Evolutionary conservation across 37 sponge, comb jelly and placozoan genomes (phyloP).

Genomic region (Chondrilla cf. caribensis): DNA sequence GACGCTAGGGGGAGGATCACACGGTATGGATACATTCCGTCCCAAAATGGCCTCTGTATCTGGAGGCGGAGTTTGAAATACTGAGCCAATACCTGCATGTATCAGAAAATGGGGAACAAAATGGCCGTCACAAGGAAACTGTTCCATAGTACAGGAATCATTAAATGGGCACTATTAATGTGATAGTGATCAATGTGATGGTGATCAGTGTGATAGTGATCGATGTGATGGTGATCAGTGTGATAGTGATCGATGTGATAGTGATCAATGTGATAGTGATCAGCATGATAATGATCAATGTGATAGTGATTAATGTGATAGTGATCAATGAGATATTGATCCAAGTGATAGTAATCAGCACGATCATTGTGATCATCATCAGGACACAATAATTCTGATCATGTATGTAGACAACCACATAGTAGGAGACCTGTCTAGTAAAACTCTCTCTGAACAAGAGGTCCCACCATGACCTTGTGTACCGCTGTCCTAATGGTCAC

Average conservation of each 20-base stretch:
- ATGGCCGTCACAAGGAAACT: too few species aligned
- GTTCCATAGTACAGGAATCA: too few species aligned
- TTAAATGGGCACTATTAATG: too few species aligned
- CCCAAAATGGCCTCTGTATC: constrained; percentile 44
- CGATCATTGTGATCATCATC: too few species aligned
- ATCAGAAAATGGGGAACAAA: neutral
- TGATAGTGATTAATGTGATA: neutral
- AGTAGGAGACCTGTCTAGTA: too few species aligned
- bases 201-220: neutral
- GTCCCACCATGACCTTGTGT: too few species aligned
- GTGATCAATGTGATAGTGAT: neutral
- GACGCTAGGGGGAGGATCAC: constrained; percentile 53
- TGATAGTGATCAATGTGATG: too few species aligned
- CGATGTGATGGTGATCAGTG: neutral
- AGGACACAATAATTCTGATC: too few species aligned
- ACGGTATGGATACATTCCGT: neutral
- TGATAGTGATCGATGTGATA: neutral
- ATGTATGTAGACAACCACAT: too few species aligned
- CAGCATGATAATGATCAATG: neutral
- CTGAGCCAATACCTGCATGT: constrained; percentile 30
- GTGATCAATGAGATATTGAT: neutral
- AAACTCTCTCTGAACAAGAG: too few species aligned
- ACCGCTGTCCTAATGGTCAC: too few species aligned
- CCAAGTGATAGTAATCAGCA: neutral
- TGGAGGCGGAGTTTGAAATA: constrained; percentile 37